Conservation (phyloP, 2,113 vertebrate genomes). For the Siniperca chuatsi region DNA sequence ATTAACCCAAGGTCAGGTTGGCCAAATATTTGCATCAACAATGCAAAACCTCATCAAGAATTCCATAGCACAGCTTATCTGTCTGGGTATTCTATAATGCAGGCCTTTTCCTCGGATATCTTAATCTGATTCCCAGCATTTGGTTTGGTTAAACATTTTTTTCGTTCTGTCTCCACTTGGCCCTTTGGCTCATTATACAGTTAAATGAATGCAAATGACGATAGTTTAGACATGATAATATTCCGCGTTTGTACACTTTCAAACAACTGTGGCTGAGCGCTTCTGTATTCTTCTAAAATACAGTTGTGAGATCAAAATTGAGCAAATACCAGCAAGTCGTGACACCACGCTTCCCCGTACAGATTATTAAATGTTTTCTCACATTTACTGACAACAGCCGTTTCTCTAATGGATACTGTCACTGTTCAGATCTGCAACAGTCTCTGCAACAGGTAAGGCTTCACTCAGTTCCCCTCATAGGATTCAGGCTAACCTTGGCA, state of each 20-base stretch:
- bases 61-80: conserved; percentile 63
- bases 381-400: neutral
- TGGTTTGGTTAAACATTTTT: conserved; percentile 56
- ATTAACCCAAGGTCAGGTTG: conserved; percentile 76
- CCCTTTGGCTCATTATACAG: conserved; percentile 53
- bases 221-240: neutral
- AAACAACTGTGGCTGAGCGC: neutral
- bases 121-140: conserved; percentile 70
- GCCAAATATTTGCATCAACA: conserved; percentile 63
- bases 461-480: neutral
- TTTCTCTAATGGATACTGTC: neutral
- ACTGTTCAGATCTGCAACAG: neutral
- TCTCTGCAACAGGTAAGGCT: neutral
- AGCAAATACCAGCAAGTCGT: neutral
- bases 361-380: conserved; percentile 4
- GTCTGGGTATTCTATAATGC: conserved; percentile 69
- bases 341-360: fast-evolving
- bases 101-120: conserved; percentile 50
- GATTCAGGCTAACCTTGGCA: conserved; percentile 3
- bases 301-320: conserved; percentile 13
- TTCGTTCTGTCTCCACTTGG: conserved; percentile 40
- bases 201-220: conserved; percentile 68
- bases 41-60: conserved; percentile 71
- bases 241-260: neutral
- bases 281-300: neutral